phyloP scores from a whole-genome alignment of 2,797 vertebrate genomes.

The Danio aesculapii region DNA sequence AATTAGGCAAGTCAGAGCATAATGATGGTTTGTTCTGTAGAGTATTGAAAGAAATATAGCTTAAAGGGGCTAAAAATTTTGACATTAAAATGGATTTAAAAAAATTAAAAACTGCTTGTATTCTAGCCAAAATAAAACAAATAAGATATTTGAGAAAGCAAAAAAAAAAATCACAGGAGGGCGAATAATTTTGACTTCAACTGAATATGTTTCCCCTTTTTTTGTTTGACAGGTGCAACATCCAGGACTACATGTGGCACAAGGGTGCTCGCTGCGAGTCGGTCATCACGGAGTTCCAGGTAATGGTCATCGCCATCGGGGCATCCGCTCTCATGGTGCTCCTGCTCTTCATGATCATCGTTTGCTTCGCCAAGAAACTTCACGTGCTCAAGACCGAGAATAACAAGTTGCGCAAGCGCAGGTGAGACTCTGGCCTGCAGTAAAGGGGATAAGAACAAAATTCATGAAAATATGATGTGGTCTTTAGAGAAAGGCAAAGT shows the following conservation, averaged over 20 bases:
- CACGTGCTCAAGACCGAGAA: conserved; percentile 97
- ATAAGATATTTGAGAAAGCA: no score
- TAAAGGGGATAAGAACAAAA: neutral
- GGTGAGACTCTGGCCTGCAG: conserved; percentile 78
- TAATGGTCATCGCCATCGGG: conserved; percentile 93
- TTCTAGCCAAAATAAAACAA: no score
- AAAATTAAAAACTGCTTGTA: no score
- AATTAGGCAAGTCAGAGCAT: no score
- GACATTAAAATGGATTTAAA: no score
- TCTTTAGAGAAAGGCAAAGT: neutral
- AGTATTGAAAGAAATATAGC: no score
- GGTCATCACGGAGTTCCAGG: conserved; percentile 97
- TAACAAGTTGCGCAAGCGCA: conserved; percentile 93
- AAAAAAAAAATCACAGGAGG: no score
- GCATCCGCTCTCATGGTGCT: conserved; percentile 89
- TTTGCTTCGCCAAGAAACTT: conserved; percentile 98
- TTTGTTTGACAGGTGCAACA: conserved; percentile 85
- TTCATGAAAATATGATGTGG: neutral
- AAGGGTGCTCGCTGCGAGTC: conserved; percentile 93
- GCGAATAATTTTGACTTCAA: no score
- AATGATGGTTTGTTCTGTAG: no score
- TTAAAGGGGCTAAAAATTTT: no score
- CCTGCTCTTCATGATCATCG: conserved; percentile 96
- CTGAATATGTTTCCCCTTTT: neutral
- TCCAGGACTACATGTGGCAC: conserved; percentile 98